Base-by-base conservation (phyloP, 2,888 invertebrate species). In the Flabesymbios commensalis region DNA sequence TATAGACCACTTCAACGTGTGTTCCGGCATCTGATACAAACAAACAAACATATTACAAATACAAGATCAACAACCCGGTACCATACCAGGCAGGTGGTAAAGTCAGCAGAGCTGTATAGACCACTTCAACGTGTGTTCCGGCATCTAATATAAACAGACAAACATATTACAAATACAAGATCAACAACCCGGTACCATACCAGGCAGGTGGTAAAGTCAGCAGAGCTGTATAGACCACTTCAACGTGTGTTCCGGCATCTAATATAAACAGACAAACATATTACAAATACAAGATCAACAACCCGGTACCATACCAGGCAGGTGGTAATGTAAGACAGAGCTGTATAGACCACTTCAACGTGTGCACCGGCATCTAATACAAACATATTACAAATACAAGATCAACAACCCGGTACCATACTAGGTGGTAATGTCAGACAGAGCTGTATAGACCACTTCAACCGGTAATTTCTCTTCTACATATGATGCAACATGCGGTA, bases 211-310 rank as follows among this genome's bases (percentile, higher is more conserved):
- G 94, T 73, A 94, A 91, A 59, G 95, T 88, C 78, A 96, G 87
- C 94, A 93, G 89, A 93, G 91, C 82, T 93, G 93, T 60, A 94
- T 90, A 48, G 89, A 87, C 96, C 96, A 97, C 75, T 91, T 92
- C 70, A 90, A 85, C 57, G 87, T 88, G 4, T 77, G 72, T 63
- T 82, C 82, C 29, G 24, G 24, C 10, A 49, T 28, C 49, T 45
- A 14, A 10, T 64, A 49, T 14, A 45, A 14, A 32, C 5, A 47
- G 32, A 33, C 29, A 26, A 51, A 7, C 10, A 45, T 17, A 17
- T 10, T 22, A 45, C 47, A 17, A 45, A 45, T 10, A 14, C 10
- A 10, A 45, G 10, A 45, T 51, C 5, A 51, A 51, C 26, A 24
- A 51, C 95, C 94, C n/a, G n/a, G n/a, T n/a, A n/a, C n/a, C n/a